Percentiles rank a stretch among this genome's conserved stretches.
Conservation (phyloP, 2,113 vertebrate genomes). For the Numida meleagris region DNA sequence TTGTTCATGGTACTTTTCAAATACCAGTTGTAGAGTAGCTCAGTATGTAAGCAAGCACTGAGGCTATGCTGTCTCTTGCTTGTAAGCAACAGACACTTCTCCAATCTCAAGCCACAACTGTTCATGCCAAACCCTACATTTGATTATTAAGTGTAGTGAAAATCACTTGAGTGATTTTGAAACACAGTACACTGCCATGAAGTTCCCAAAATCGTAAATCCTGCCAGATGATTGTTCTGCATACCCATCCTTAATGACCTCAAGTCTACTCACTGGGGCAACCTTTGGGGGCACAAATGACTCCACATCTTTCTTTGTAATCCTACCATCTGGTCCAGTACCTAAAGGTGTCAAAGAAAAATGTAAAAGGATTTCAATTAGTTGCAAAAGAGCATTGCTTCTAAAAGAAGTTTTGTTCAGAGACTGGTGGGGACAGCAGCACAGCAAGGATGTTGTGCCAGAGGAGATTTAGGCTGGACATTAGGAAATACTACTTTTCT, state of each 20-base stretch:
- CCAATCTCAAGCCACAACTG: not conserved
- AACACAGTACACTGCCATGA: not conserved
- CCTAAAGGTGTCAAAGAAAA: constrained; percentile 72
- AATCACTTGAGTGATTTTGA: not conserved
- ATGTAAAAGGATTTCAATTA: not conserved
- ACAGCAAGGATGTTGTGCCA: not conserved
- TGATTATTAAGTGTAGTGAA: fast-evolving
- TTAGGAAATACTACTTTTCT: too few species aligned
- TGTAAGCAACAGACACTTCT: not conserved
- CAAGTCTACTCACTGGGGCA: constrained; percentile 83
- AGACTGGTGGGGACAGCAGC: not conserved
- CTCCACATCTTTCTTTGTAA: constrained; percentile 94
- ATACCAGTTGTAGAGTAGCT: fast-evolving
- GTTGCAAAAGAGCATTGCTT: not conserved
- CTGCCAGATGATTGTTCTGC: not conserved
- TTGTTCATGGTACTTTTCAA: not conserved
- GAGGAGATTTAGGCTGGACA: too few species aligned
- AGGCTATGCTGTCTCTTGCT: not conserved
- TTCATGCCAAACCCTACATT: fast-evolving
- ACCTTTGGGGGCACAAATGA: constrained; percentile 89
- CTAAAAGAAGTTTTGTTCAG: not conserved
- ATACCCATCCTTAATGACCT: not conserved
- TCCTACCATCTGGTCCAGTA: constrained; percentile 92
- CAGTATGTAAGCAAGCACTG: not conserved
- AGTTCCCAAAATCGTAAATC: not conserved